Percentiles rank a stretch among this genome's conserved stretches.
phyloP scores from a whole-genome alignment of 1,140 invertebrate species.

The Drosophila pruinosa region DNA sequence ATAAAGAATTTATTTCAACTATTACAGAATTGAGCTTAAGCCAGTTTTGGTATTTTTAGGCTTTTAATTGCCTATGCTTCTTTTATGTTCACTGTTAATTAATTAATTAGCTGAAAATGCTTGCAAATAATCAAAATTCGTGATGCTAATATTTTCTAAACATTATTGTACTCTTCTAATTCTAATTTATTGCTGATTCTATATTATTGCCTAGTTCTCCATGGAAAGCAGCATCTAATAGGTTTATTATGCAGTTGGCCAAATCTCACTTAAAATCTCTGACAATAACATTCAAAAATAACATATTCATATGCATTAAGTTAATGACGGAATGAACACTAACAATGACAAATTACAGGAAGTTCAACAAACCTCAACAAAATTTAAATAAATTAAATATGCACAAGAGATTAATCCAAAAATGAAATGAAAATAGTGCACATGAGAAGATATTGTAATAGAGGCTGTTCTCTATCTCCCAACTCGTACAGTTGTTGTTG shows the following conservation, averaged over 20 bases:
- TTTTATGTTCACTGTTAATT: too few relatives aligned
- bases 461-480: background rate
- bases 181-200: too few relatives aligned
- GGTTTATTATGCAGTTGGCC: background rate
- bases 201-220: too few relatives aligned
- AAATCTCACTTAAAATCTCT: background rate
- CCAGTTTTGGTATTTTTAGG: too few relatives aligned
- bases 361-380: conserved; percentile 54
- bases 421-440: conserved; percentile 12
- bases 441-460: conserved; percentile 20
- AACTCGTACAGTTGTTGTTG: background rate
- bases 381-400: conserved; percentile 45
- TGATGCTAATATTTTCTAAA: too few relatives aligned
- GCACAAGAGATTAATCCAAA: conserved; percentile 3
- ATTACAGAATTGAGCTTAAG: too few relatives aligned
- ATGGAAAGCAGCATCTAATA: background rate
- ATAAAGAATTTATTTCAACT: too few relatives aligned
- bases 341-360: conserved; percentile 35
- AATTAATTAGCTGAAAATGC: too few relatives aligned
- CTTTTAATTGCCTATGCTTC: too few relatives aligned
- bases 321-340: background rate
- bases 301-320: background rate
- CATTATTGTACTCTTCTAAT: too few relatives aligned
- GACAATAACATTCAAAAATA: background rate
- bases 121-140: too few relatives aligned